Conservation (phyloP, 2,113 vertebrate species). For the Cervus canadensis region DNA sequence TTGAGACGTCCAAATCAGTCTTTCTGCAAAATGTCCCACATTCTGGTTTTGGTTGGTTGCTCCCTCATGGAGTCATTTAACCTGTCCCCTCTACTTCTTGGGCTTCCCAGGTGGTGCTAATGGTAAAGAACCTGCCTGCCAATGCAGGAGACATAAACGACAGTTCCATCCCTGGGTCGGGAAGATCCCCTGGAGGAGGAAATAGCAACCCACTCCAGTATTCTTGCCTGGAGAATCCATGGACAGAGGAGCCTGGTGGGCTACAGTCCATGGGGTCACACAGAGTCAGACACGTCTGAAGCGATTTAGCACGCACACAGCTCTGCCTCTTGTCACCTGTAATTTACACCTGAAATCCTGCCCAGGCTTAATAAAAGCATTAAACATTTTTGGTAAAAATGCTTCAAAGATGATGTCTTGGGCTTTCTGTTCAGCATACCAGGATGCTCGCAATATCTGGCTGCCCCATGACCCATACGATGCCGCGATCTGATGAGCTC, state of each 20-base stretch:
- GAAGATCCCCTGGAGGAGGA: neutral
- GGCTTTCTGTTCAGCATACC: neutral
- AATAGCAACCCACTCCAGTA: neutral
- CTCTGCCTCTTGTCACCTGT: neutral
- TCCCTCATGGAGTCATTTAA: neutral
- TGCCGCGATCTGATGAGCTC: neutral
- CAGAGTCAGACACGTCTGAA: fast-evolving
- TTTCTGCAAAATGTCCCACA: neutral
- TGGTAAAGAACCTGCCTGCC: neutral
- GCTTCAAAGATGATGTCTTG: neutral
- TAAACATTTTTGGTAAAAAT: neutral
- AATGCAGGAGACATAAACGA: neutral
- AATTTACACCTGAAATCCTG: neutral
- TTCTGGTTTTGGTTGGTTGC: neutral
- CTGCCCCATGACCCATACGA: neutral
- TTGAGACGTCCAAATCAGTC: neutral
- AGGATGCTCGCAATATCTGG: neutral
- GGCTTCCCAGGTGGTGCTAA: neutral
- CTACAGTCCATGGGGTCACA: neutral
- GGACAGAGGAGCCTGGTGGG: neutral
- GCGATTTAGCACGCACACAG: neutral
- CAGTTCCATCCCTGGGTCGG: fast-evolving
- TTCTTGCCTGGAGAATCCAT: neutral
- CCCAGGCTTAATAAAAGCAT: neutral
- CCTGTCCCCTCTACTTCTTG: neutral